Evolutionary conservation across 2,113 vertebrate genomes (phyloP).

Genomic region (Hiodon alosoides): DNA sequence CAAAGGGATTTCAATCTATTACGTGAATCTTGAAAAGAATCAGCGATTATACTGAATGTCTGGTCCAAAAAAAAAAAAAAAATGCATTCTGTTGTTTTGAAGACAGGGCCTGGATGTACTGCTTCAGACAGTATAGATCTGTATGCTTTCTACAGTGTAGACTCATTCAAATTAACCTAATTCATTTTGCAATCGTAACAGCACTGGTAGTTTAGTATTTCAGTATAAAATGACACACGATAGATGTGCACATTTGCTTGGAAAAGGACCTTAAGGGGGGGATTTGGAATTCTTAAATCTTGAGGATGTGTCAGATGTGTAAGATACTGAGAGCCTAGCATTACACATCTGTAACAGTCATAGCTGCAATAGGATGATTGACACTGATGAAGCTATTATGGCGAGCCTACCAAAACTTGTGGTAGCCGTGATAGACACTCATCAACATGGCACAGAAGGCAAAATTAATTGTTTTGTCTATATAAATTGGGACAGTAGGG

Average conservation of each 20-base stretch:
- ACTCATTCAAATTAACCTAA: no score
- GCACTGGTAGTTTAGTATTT: no score
- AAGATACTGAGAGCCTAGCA: no score
- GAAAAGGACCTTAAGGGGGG: not conserved
- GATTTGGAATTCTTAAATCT: not conserved
- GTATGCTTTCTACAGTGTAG: no score
- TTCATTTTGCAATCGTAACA: no score
- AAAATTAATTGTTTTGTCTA: no score
- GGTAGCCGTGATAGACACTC: not conserved
- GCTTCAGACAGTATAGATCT: slow-evolving; percentile 24
- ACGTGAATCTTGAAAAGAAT: slow-evolving; percentile 47
- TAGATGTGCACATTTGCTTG: slow-evolving; percentile 22
- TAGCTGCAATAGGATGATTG: not conserved
- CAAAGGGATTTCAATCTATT: slow-evolving; percentile 45
- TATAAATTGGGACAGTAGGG: no score
- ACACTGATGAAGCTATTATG: not conserved
- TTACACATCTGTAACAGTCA: not conserved
- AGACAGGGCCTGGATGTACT: slow-evolving; percentile 20
- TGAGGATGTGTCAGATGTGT: not conserved
- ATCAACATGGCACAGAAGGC: no score
- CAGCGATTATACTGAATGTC: slow-evolving; percentile 48
- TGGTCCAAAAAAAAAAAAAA: not conserved
- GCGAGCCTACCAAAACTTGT: not conserved
- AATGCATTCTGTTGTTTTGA: slow-evolving; percentile 2
- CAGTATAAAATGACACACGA: not conserved